Base-by-base conservation (phyloP, 2,888 invertebrate species). In the Catocala nupta region DNA sequence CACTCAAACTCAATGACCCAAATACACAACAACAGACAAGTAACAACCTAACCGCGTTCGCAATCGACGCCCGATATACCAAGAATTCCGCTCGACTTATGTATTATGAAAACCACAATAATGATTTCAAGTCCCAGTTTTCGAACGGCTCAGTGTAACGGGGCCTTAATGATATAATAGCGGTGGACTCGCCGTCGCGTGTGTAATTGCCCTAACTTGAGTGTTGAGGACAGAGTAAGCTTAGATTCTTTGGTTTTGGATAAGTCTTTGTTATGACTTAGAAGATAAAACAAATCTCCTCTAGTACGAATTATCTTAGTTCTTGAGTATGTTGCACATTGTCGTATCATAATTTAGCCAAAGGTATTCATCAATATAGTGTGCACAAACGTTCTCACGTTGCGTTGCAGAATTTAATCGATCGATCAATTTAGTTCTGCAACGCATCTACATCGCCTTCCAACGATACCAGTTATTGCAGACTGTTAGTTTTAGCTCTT, bases 151-250 rank as follows among this genome's bases (percentile, higher is more conserved):
- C 70, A 68, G 75, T 83, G 82, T 90, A 90, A 90, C 90, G 78
- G 90, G 83, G 74, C 79, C 74, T 80, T 89, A 89, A 90, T 89
- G 86, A 82, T 77, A 86, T 87, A 89, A 89, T 90, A 88, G 87
- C 86, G 80, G 82, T 71, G 74, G 81, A 74, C 68, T 76, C 70
- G 72, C 73, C 79, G 83, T 87, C 86, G 85, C 85, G 84, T 89
- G 86, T 88, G 87, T 87, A 88, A 88, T 87, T 87, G 83, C 80
- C 81, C 79, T 83, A 83, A 79, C 74, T 79, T 64, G 71, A 77
- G 80, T 79, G 78, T 71, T 65, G 57, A 43, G 65, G 66, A 60
- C 57, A 58, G 58, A 50, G 65, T 55, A 9, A 50, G 25, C 65
- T 59, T 70, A 12, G 76, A 77, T 70, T 49, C 11, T 0, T 63